Base-by-base conservation (phyloP, 2,113 vertebrate genomes). In the Archilochus colubris region DNA sequence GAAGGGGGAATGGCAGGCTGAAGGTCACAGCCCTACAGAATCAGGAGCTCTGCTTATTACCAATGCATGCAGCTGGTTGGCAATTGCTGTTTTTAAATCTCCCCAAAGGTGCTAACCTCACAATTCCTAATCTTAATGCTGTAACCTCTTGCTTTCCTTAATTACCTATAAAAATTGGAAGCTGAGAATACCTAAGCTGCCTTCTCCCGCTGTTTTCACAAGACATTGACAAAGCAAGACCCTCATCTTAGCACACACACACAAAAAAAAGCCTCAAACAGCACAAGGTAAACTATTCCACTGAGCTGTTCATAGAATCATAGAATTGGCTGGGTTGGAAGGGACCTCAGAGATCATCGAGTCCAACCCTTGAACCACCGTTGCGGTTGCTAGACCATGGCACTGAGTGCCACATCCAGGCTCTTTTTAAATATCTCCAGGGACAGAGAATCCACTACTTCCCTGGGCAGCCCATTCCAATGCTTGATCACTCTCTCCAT, bases 21-120 rank as follows among this genome's bases (percentile, higher is more conserved):
- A 94, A 90, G 94, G 94, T 95, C 95, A 92, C 84, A 58, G 12
- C 31, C 78, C 22, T 14, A 36, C 50, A 50, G 66, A 31, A 70
- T 27, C 25, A 18, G 15, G 51, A 93, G 53, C 82, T 63, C 7
- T 16, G 31, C 58, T 91, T 91, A 66, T 67, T 86, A 17, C 31
- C 76, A 57, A 58, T 73, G 58, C 24, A 51, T 51, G 24, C 67
- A 82, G 30, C 48, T 58, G 67, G 48, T 62, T 61, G 46, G 82
- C 44, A 70, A 74, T 46, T 51, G 51, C 43, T 86, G 15, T 33
- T 61, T 82, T 85, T 54, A 40, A 82, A 66, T 82, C 63, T 40
- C 38, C 33, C 15, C 15, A 38, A 48, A 83, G 36, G 40, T 72
- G 54, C 88, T 84, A 86, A 36, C 62, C 44, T 86, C 74, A 6